Evolutionary conservation across 2,113 vertebrate genomes (phyloP).

Genomic region (Clarias macrocephalus): DNA sequence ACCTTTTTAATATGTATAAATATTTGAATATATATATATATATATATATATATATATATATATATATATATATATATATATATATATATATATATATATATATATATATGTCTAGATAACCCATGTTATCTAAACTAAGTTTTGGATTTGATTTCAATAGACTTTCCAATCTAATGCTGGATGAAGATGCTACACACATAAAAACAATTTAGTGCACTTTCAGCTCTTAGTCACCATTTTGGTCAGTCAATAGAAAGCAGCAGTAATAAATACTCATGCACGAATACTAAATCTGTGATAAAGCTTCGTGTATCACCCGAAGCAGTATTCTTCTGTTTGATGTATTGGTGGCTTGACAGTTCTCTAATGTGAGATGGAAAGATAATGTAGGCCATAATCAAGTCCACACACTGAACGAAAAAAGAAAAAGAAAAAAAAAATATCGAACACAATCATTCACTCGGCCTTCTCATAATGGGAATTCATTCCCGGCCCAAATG

Average conservation of each 20-base stretch:
- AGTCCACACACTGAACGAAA: not conserved
- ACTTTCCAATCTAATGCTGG: not conserved
- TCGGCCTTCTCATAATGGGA: not conserved
- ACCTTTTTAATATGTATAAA: too few relatives aligned
- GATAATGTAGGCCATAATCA: slow-evolving; percentile 21
- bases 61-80: too few relatives aligned
- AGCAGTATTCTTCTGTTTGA: not conserved
- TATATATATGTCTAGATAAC: too few relatives aligned
- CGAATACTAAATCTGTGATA: not conserved
- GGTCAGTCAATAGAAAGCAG: not conserved
- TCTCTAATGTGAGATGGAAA: not conserved
- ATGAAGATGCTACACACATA: not conserved
- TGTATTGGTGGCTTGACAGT: not conserved
- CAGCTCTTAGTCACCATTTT: not conserved
- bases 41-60: too few relatives aligned
- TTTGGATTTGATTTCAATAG: not conserved
- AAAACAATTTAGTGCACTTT: not conserved
- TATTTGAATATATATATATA: too few relatives aligned
- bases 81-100: too few relatives aligned
- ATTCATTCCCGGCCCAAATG: not conserved
- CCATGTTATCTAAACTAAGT: not conserved
- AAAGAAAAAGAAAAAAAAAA: not conserved
- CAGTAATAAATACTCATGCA: not conserved
- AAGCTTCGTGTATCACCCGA: not conserved
- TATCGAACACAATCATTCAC: not conserved